These are phyloP conservation scores for Caenorhabditis remanei DNA, from an alignment of 1,140 invertebrate species.

Conservation along the genomic window DNA sequence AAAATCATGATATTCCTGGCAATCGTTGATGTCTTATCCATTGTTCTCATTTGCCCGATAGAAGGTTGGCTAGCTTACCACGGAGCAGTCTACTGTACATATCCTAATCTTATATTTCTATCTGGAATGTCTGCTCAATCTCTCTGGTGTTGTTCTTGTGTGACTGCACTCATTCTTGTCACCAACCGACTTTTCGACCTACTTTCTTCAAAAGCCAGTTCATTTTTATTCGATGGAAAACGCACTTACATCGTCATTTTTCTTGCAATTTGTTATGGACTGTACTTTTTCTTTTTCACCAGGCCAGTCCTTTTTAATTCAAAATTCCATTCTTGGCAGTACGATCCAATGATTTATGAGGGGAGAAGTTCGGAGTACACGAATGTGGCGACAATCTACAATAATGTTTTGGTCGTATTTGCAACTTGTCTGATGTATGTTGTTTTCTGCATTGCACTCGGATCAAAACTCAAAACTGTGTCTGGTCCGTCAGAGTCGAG, in stretches of 20 bases:
- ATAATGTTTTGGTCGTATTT: not conserved
- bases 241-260: not conserved
- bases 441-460: not conserved
- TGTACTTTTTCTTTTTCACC: not conserved
- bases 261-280: not conserved
- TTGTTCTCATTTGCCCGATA: not conserved
- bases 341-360: not conserved
- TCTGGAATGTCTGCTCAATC: not conserved
- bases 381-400: not conserved
- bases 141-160: not conserved
- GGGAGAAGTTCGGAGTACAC: not conserved
- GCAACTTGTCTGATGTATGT: not conserved
- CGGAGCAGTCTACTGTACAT: constrained; percentile 39
- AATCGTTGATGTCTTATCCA: not conserved
- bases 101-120: not conserved
- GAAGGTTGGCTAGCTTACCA: not conserved
- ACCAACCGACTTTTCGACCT: not conserved
- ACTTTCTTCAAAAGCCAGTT: not conserved
- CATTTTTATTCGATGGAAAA: not conserved
- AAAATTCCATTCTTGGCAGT: not conserved
- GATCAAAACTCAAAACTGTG: not conserved
- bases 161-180: not conserved
- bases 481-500: not conserved
- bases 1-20: not conserved
- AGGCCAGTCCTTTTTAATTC: not conserved